phyloP scores from a whole-genome alignment of 2,797 vertebrate species.

The Phrynocephalus guinanensis region DNA sequence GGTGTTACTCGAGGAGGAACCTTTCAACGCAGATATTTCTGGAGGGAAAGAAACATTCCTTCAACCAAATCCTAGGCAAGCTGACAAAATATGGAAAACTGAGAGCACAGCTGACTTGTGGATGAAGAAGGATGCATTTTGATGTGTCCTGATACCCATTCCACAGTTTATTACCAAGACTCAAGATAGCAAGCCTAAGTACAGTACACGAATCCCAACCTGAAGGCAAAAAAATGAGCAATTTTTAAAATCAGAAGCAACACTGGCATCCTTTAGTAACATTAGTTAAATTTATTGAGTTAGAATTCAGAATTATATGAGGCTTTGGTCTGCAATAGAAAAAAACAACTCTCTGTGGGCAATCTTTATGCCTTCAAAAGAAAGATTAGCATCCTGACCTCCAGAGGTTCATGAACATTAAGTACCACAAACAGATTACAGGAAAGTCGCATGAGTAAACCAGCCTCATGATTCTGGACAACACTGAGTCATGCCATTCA shows the following conservation, averaged over 20 bases:
- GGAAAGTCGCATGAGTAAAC: conserved; percentile 36
- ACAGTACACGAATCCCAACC: neutral
- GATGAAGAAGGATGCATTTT: too few species aligned
- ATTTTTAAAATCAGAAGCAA: neutral
- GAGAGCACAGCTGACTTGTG: neutral
- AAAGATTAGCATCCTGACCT: conserved; percentile 12
- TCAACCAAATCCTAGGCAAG: neutral
- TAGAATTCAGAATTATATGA: neutral
- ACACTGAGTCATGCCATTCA: conserved; percentile 41
- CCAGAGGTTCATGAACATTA: conserved; percentile 17
- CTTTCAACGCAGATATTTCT: neutral
- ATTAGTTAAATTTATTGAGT: neutral
- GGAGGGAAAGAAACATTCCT: neutral
- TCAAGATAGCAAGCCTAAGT: neutral
- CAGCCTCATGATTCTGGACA: conserved; percentile 37
- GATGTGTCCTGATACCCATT: too few species aligned
- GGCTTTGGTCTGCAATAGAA: neutral
- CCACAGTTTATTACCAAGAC: neutral
- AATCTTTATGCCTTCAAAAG: neutral
- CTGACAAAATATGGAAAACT: neutral
- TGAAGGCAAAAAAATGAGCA: conserved; percentile 2
- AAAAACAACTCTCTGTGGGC: neutral
- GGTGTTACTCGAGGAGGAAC: too few species aligned
- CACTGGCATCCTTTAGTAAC: neutral
- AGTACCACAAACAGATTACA: conserved; percentile 31